Evolutionary conservation across 2,113 vertebrate genomes (phyloP).

Genomic region (Condylura cristata): DNA sequence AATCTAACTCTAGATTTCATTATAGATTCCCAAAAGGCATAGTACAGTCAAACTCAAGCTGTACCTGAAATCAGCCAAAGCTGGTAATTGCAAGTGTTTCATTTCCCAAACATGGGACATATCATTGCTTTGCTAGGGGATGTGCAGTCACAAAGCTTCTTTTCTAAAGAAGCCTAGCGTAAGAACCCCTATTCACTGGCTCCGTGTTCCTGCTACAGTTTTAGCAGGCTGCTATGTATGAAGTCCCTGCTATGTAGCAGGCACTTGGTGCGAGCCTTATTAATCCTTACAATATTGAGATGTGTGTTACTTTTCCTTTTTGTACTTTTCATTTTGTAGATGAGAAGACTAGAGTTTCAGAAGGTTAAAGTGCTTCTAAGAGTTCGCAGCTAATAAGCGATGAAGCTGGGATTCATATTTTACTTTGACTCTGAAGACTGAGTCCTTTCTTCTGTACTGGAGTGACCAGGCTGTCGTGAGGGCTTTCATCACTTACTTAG

Average conservation of each 20-base stretch:
- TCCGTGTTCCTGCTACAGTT: neutral
- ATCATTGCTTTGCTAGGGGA: neutral
- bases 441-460: neutral
- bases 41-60: neutral
- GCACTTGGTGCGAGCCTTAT: neutral
- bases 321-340: neutral
- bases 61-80: neutral
- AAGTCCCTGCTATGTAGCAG: neutral
- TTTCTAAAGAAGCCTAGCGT: neutral
- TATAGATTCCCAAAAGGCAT: neutral
- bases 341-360: neutral
- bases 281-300: constrained; percentile 10
- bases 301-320: neutral
- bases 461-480: neutral
- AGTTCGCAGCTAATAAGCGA: neutral
- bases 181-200: neutral
- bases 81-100: neutral
- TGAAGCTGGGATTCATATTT: neutral
- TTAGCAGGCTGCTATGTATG: neutral
- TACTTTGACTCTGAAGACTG: neutral
- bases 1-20: constrained; percentile 30
- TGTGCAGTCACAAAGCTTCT: neutral
- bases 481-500: neutral
- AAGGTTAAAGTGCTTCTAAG: neutral
- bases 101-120: constrained; percentile 9